Percentiles rank a stretch among this genome's conserved stretches.
phyloP scores from a whole-genome alignment of 2,113 vertebrate genomes.

The Desmodus rotundus region DNA sequence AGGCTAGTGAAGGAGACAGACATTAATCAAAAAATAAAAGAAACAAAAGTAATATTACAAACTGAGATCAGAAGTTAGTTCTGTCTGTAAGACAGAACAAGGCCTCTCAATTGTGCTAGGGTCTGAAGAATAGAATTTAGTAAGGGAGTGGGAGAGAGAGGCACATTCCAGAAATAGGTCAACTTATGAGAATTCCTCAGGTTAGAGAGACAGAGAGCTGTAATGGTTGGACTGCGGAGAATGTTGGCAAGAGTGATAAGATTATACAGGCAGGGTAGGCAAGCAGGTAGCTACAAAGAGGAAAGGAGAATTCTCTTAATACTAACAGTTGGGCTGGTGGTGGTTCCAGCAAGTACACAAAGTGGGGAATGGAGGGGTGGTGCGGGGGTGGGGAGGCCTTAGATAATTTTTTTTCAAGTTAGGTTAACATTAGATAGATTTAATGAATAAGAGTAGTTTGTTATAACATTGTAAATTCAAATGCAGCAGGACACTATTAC shows the following conservation, averaged over 20 bases:
- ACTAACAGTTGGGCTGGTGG: not conserved
- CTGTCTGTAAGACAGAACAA: not conserved
- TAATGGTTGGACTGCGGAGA: not conserved
- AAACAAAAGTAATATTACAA: not conserved
- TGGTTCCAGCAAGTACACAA: not conserved
- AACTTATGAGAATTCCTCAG: not conserved
- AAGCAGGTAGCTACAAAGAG: not conserved
- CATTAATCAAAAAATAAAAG: not conserved
- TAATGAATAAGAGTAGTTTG: not conserved
- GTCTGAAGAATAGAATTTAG: not conserved
- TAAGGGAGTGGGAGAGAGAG: not conserved
- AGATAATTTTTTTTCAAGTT: not conserved
- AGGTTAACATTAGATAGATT: not conserved
- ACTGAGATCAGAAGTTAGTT: not conserved
- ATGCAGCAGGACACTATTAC: not conserved
- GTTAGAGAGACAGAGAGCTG: not conserved
- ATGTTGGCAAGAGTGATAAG: not conserved
- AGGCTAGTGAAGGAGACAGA: not conserved
- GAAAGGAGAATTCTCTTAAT: not conserved
- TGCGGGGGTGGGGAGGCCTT: not conserved
- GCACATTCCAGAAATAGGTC: not conserved
- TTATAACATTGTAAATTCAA: not conserved
- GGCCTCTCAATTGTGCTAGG: not conserved
- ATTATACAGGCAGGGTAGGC: not conserved
- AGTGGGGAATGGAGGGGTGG: not conserved